A percentile compares a stretch with the other conserved stretches of the same genome.
These are phyloP conservation scores for Amaurobius ferox DNA, from an alignment of 2,888 invertebrate species.

Conservation along the genomic window DNA sequence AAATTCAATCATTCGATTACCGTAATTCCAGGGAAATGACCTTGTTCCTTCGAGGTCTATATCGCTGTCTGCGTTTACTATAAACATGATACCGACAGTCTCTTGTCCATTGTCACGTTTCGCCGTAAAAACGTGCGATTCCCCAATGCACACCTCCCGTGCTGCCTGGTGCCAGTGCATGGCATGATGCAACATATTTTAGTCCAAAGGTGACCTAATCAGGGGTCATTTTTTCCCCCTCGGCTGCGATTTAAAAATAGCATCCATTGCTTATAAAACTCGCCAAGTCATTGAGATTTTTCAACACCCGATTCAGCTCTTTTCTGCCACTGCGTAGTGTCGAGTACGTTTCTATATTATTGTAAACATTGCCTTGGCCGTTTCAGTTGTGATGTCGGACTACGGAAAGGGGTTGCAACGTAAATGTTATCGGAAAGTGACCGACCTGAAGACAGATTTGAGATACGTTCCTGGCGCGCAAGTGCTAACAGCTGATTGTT, in stretches of 20 bases:
- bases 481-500: background rate
- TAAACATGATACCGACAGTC: background rate
- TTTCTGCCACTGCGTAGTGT: constrained; percentile 19
- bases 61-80: background rate
- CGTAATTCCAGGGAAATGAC: background rate
- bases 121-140: background rate
- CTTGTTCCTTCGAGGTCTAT: background rate
- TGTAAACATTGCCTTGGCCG: constrained; percentile 32
- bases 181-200: constrained; percentile 40
- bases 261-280: constrained; percentile 36
- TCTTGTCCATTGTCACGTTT: background rate
- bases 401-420: background rate
- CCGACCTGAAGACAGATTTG: constrained; percentile 10
- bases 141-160: background rate
- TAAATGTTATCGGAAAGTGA: background rate
- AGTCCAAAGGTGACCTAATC: constrained; percentile 33
- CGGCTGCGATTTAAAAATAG: constrained; percentile 31
- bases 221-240: constrained; percentile 23
- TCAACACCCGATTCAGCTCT: constrained; percentile 24
- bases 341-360: background rate
- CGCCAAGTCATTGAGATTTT: constrained; percentile 18
- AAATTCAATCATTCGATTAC: background rate
- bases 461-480: background rate
- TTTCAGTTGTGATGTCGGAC: constrained; percentile 14
- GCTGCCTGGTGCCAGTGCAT: background rate